A percentile compares a stretch with the other conserved stretches of the same genome.
These are phyloP conservation scores for Taphrorychus bicolor DNA, from an alignment of 2,888 invertebrate species.

Conservation along the genomic window DNA sequence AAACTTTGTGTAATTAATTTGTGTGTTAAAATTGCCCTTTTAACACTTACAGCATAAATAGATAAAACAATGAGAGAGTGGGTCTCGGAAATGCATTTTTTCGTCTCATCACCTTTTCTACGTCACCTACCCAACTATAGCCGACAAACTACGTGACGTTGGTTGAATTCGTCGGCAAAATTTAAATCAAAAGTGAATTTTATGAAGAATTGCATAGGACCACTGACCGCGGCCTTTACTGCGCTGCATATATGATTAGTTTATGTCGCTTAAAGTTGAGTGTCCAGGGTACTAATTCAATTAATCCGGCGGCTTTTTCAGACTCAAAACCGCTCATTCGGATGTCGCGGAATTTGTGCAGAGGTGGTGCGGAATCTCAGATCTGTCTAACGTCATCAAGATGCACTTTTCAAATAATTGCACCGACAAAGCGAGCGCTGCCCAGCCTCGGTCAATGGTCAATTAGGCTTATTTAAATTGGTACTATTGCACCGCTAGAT, in stretches of 20 bases:
- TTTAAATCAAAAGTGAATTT: constrained; percentile 43
- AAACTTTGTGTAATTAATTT: no score
- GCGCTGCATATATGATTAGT: constrained; percentile 51
- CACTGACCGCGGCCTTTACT: constrained; percentile 51
- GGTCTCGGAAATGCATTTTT: no score
- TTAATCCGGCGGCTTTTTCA: constrained; percentile 46
- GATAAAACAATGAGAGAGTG: no score
- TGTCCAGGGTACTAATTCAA: constrained; percentile 44
- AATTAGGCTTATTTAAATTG: constrained; percentile 6
- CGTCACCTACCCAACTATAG: not conserved
- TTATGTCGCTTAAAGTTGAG: constrained; percentile 35
- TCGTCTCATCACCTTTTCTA: no score
- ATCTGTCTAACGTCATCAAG: constrained; percentile 14
- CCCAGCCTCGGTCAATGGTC: not conserved
- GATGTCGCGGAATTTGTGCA: constrained; percentile 51
- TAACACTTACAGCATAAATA: no score
- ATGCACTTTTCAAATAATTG: constrained; percentile 11
- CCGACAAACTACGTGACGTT: constrained; percentile 48
- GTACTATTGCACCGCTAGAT: not conserved
- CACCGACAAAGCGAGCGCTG: constrained; percentile 26
- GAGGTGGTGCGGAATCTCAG: constrained; percentile 49
- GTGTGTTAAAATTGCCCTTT: no score
- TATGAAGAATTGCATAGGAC: constrained; percentile 51
- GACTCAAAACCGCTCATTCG: constrained; percentile 41
- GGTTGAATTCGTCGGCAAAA: constrained; percentile 47